These are phyloP conservation scores for Mirounga angustirostris DNA, from an alignment of 2,113 vertebrate genomes.

Conservation along the genomic window DNA sequence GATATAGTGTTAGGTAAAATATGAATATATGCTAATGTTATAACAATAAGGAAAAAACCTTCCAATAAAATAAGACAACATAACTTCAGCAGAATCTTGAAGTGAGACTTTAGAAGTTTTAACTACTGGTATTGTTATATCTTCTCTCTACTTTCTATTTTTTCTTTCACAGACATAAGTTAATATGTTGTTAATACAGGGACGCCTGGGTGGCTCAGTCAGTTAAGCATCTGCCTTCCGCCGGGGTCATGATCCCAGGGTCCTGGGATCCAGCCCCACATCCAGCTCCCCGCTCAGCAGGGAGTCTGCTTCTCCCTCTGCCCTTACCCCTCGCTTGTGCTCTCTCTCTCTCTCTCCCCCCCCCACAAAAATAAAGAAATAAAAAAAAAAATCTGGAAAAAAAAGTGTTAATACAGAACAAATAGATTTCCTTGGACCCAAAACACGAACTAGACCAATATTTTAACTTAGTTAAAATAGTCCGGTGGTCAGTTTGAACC, in stretches of 20 bases:
- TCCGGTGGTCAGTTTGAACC: neutral
- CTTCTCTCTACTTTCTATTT: constrained; percentile 1
- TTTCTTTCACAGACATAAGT: neutral
- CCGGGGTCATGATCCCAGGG: too few species aligned
- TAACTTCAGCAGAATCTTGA: constrained; percentile 37
- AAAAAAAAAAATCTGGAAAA: too few species aligned
- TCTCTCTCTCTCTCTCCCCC: too few species aligned
- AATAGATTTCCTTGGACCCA: constrained; percentile 10
- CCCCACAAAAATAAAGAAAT: too few species aligned
- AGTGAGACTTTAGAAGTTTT: constrained; percentile 45
- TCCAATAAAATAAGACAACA: neutral
- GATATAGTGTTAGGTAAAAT: constrained; percentile 45
- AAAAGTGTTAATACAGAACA: neutral
- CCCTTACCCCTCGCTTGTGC: too few species aligned
- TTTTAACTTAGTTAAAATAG: constrained; percentile 24
- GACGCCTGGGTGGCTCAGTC: too few species aligned
- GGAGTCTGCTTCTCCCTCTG: too few species aligned
- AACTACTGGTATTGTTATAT: neutral
- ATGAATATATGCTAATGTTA: constrained; percentile 20
- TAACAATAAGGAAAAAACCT: constrained; percentile 9
- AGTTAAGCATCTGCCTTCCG: too few species aligned
- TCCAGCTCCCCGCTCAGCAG: too few species aligned
- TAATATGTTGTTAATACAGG: neutral
- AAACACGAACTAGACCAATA: constrained; percentile 35
- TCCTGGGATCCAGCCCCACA: too few species aligned